Evolutionary conservation across 2,113 vertebrate genomes (phyloP).

Genomic region (Tachuris rubrigastra): DNA sequence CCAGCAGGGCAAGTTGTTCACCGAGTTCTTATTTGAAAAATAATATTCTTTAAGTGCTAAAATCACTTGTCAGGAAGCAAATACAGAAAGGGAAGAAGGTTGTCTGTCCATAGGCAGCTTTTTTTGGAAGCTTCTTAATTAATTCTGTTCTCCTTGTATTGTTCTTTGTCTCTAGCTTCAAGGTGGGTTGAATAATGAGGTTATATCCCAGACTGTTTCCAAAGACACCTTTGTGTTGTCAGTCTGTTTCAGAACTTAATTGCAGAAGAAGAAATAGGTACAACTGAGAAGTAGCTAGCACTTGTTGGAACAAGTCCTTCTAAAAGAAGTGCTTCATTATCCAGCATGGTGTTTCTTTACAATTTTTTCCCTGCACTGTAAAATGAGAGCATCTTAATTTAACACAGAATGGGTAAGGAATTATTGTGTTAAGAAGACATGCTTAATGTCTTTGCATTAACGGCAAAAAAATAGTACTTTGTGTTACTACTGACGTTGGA

Average conservation of each 20-base stretch:
- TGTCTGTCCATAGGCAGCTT: background rate
- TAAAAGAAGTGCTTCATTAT: background rate
- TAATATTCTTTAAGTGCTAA: background rate
- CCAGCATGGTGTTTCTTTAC: background rate
- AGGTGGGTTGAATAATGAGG: background rate
- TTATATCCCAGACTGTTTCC: background rate
- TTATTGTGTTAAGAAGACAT: background rate
- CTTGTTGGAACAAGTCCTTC: background rate
- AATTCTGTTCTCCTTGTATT: background rate
- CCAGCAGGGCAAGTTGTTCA: background rate
- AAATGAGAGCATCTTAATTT: background rate
- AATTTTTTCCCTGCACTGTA: background rate
- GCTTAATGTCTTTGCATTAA: background rate
- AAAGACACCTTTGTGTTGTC: rapidly evolving
- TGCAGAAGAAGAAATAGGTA: background rate
- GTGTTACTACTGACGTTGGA: background rate
- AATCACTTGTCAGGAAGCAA: background rate
- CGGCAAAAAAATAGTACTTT: background rate
- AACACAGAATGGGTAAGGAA: too few relatives aligned
- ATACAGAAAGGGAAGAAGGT: background rate
- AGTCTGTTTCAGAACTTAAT: background rate
- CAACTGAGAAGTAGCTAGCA: background rate
- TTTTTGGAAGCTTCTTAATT: background rate
- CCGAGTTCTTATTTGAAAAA: background rate
- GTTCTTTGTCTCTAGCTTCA: background rate